phyloP scores from a whole-genome alignment of 2,113 vertebrate species.

The Tautogolabrus adspersus region DNA sequence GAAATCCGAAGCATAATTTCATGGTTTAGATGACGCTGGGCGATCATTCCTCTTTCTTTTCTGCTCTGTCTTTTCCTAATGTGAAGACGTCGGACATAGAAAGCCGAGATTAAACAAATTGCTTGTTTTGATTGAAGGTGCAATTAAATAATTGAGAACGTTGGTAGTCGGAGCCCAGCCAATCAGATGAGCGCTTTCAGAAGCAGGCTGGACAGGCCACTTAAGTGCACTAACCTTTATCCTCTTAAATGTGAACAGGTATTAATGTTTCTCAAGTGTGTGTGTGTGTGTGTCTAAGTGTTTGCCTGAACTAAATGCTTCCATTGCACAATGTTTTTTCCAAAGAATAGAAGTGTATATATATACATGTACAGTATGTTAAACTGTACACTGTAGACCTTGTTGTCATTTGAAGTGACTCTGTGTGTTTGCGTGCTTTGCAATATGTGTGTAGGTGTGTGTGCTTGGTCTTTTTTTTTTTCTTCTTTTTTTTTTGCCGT shows the following conservation, averaged over 20 bases:
- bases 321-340: neutral
- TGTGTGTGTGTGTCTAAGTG: constrained; percentile 1
- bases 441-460: constrained; percentile 11
- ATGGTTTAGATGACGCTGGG: constrained; percentile 73
- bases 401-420: constrained; percentile 41
- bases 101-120: constrained; percentile 75
- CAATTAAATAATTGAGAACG: constrained; percentile 74
- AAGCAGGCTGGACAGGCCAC: constrained; percentile 41
- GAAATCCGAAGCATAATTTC: constrained; percentile 78
- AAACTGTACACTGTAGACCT: constrained; percentile 16
- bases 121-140: constrained; percentile 74
- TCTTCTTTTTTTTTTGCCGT: constrained; percentile 43
- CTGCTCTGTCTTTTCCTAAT: constrained; percentile 40
- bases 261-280: constrained; percentile 46
- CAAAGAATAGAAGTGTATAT: constrained; percentile 6
- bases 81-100: constrained; percentile 46
- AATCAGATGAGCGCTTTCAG: constrained; percentile 50
- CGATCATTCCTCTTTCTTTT: constrained; percentile 23
- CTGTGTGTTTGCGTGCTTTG: constrained; percentile 31
- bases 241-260: constrained; percentile 63
- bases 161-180: constrained; percentile 42
- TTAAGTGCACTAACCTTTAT: constrained; percentile 48
- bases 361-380: constrained; percentile 29
- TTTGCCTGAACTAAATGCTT: neutral
- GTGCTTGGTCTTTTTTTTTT: constrained; percentile 36